Percentiles rank a stretch among this genome's conserved stretches.
Evolutionary conservation across 64 coral and sea anemone genomes (phyloP).

Genomic region (Actinia tenebrosa): DNA sequence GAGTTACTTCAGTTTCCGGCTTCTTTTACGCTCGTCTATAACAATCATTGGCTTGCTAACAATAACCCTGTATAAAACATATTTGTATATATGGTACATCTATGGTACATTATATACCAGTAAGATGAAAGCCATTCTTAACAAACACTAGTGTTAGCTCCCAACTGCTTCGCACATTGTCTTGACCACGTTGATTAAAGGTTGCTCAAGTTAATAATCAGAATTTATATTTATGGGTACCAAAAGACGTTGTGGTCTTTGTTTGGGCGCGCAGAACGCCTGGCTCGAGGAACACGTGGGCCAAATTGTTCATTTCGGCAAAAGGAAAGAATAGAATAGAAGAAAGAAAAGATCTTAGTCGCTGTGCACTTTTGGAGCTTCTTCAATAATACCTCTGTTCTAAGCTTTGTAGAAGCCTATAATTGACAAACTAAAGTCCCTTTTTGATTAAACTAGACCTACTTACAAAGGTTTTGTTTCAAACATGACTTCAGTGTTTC

Average conservation of each 20-base stretch:
- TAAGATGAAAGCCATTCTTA: neutral
- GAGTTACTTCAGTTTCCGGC: too few relatives aligned
- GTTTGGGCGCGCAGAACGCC: neutral
- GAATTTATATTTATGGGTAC: neutral
- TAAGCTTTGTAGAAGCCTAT: neutral
- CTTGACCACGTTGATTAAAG: neutral
- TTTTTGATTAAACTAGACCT: neutral
- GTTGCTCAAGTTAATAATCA: neutral
- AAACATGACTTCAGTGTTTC: neutral
- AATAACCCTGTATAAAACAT: neutral
- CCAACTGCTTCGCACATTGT: neutral
- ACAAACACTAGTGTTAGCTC: neutral
- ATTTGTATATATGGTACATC: neutral
- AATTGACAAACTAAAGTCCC: neutral
- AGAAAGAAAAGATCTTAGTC: neutral
- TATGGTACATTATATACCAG: neutral
- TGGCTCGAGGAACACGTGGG: constrained; percentile 4
- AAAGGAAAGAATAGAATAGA: constrained; percentile 3
- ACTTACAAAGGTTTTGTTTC: neutral
- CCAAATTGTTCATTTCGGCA: neutral
- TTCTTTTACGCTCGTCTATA: too few relatives aligned
- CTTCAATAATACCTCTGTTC: neutral
- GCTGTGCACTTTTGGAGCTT: constrained; percentile 8
- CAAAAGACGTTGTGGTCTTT: neutral
- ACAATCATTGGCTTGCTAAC: neutral